Base-by-base conservation (phyloP, 2,797 vertebrate genomes). In the Phoebastria nigripes region DNA sequence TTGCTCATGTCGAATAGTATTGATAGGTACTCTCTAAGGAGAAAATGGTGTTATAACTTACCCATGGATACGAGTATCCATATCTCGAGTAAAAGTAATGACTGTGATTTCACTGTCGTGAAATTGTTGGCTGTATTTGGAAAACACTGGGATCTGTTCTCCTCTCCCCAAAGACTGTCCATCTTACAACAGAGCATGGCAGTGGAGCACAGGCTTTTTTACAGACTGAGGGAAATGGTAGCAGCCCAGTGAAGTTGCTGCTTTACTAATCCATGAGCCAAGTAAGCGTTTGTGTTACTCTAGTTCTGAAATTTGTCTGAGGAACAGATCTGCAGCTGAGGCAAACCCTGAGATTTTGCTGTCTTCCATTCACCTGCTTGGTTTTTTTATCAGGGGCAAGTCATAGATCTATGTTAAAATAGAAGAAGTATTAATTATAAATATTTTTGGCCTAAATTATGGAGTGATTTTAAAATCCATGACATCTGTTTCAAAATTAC, bases 151-250 rank as follows among this genome's bases (percentile, higher is more conserved):
- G 11, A n/a, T 54, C 29, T 66, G 5, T 61, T 80, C 12, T 66
- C 6, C 25, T 61, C 33, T 29, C 22, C 7, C 4, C 12, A 42
- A 55, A 63, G 28, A 15, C 46, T 2, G 0, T n/a, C 10, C 5
- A 41, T 12, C 7, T 24, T 55, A 3, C 13, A 39, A 11, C 0
- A 52, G 29, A 49, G 7, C 5, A 28, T 24, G 22, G n/a, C 31
- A 56, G 42, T 29, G n/a, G 17, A 58, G 26, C 20, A 82, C 24
- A 69, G 54, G 6, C 21, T 56, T 81, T 49, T 49, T 49, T 49
- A 59, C 26, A 65, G 25, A 17, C 13, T 56, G 33, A 77, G 41
- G 29, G 18, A 31, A 54, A 12, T 5, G 8, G 17, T 18, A 73
- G 46, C 29, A 72, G 25, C 12, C 16, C 58, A 56, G 18, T 46